These are phyloP conservation scores for Cepphus grylle DNA, from an alignment of 2,113 vertebrate genomes.

Conservation along the genomic window DNA sequence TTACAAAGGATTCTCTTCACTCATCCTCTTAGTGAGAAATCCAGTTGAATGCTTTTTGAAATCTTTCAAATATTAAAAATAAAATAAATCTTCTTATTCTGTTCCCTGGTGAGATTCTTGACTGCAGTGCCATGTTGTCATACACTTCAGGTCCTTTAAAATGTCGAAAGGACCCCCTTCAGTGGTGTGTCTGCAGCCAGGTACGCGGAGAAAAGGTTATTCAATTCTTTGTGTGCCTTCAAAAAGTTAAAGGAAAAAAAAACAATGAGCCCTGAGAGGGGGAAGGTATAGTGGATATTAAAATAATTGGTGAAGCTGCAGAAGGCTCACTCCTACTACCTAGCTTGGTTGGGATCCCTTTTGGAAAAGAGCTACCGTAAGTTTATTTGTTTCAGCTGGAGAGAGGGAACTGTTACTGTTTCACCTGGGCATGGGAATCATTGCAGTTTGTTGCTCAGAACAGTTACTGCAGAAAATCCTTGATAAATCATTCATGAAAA, in stretches of 20 bases:
- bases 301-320: slow-evolving; percentile 7
- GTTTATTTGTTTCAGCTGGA: neutral
- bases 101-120: neutral
- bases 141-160: slow-evolving; percentile 6
- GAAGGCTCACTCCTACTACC: neutral
- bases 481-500: neutral
- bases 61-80: slow-evolving; percentile 63
- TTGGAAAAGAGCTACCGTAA: neutral
- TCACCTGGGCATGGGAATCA: neutral
- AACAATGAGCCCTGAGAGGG: neutral
- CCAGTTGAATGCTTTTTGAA: slow-evolving; percentile 64
- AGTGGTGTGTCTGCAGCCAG: slow-evolving; percentile 3
- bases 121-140: slow-evolving; percentile 42
- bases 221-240: slow-evolving; percentile 2
- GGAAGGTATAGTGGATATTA: neutral
- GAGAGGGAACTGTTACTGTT: neutral
- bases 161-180: neutral
- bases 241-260: neutral
- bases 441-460: neutral
- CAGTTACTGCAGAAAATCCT: neutral
- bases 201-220: neutral
- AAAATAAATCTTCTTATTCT: slow-evolving; percentile 51
- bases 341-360: neutral
- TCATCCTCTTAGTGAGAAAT: slow-evolving; percentile 67
- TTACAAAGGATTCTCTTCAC: slow-evolving; percentile 44